Base-by-base conservation (phyloP, 2,888 invertebrate species). In the Pseudeuparius sepicola region DNA sequence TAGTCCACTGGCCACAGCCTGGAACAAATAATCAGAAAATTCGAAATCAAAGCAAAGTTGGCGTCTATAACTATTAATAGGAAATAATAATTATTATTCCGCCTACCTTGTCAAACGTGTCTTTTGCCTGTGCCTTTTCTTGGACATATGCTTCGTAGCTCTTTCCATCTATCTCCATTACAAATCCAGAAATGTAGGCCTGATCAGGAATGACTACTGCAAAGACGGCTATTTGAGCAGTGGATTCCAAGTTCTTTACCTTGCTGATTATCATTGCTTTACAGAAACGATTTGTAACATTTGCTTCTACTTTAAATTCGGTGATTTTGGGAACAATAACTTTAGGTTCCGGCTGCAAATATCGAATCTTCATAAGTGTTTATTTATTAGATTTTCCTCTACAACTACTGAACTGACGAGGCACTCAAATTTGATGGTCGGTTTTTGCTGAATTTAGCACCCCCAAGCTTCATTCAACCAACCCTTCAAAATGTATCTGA, bases 181-280 rank as follows among this genome's bases (percentile, higher is more conserved):
- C 57, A 52, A 81, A 80, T 31, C 73, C 74, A 24, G 76, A 73
- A 46, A 80, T 78, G 55, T 75, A 80, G 1, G 79, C 79, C 1
- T 75, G 71, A 39, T 79, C 76, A 0, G 81, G 81, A 28, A 80
- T 57, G 10, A 78, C 66, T 5, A 80, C 69, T 28, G 71, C 67
- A 60, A 80, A 80, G 26, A 67, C 64, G 4, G 75, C 71, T 55
- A 81, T 77, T 44, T 75, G 73, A 1, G 78, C 62, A 6, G 54
- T 59, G 29, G 64, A 61, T 4, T 70, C 71, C 2, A 70, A 67
- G 56, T 83, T 82, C 45, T 66, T 67, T 14, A 81, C 70, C 42
- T 66, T 65, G 41, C 78, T 78, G 4, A 72, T 71, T 1, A 81
- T 68, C 6, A 68, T 56, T 1, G 80, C 80, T 43, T 68, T 70